phyloP scores from a whole-genome alignment of 2,797 vertebrate species.

The Sphenopsis melanotis region DNA sequence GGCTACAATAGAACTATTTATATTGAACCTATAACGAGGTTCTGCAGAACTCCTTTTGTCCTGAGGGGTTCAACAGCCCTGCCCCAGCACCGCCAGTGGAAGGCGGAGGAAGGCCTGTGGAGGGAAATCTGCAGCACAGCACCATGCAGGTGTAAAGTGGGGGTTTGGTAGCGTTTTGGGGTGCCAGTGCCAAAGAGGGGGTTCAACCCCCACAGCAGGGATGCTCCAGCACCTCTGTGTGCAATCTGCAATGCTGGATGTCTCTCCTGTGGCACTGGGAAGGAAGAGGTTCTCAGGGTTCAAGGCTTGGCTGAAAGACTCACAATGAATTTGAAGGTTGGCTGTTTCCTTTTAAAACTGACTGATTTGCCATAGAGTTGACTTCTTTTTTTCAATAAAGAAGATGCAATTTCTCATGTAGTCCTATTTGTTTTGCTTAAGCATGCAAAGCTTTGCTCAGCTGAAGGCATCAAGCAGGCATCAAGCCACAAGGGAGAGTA shows the following conservation, averaged over 20 bases:
- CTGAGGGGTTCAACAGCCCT: background rate
- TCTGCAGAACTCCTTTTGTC: background rate
- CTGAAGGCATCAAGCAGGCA: background rate
- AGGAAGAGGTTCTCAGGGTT: background rate
- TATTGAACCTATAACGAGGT: background rate
- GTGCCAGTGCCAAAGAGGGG: background rate
- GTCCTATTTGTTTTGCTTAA: background rate
- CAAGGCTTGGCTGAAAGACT: background rate
- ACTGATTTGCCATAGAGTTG: background rate
- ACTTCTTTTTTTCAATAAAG: background rate
- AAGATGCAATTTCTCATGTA: background rate
- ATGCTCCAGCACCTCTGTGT: background rate
- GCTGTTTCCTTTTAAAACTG: background rate
- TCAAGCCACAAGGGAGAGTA: background rate
- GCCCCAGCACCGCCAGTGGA: background rate
- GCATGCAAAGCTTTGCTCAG: background rate
- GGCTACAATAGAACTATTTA: constrained; percentile 16
- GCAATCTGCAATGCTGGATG: background rate
- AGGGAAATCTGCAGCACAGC: background rate
- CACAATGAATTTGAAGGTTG: background rate
- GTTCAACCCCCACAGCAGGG: rapidly evolving
- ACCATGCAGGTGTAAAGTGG: rapidly evolving
- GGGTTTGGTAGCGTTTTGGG: background rate
- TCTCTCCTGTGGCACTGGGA: background rate
- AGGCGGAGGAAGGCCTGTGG: background rate